Base-by-base conservation (phyloP, 2,888 invertebrate genomes). In the Nephrocerus scutellatus region DNA sequence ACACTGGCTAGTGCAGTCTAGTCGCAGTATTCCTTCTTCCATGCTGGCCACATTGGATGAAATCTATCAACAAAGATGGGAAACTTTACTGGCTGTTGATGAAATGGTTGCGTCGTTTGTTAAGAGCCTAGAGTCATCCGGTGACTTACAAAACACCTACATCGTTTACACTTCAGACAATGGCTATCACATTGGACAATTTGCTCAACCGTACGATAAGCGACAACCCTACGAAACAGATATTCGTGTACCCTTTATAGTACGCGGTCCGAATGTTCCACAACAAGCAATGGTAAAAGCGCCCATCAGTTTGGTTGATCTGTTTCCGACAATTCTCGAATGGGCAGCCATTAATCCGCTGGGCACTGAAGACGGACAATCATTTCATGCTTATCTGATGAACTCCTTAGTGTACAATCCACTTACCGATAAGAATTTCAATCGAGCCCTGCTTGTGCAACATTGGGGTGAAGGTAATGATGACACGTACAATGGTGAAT, bases 171-270 rank as follows among this genome's bases (percentile, higher is more conserved):
- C 89, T 0, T 91, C 91, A 0, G 92, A 93, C 60, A 89, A 92
- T 68, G 92, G 92, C 15, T 93, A 82, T 66, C 92, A 93, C 68
- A 72, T 92, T 51, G 90, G 91, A 9, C 91, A 92, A 70, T 91
- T 89, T 67, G 79, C 84, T 3, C 79, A 88, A 70, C 84, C 89
- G 0, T 80, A 80, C 70, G 92, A 93, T 66, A 93, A 93, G 60
- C 72, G 92, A 2, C 89, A 90, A 55, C 85, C 87, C 0, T 93
- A 93, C 65, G 90, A 93, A 60, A 82, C 87, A 0, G 93, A 93
- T 58, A 81, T 91, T 28, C 75, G 80, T 50, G 81, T 93, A 0
- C 92, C 92, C 0, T 70, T 93, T 5, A 56, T 90, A 30, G 76
- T 93, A 3, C 72, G 80, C 30, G 92, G 64, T 0, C 91, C 92